Evolutionary conservation across 2,888 invertebrate genomes (phyloP), one percentile per base, ranked within the genome.

Genomic region (Perdita meconis): DNA sequence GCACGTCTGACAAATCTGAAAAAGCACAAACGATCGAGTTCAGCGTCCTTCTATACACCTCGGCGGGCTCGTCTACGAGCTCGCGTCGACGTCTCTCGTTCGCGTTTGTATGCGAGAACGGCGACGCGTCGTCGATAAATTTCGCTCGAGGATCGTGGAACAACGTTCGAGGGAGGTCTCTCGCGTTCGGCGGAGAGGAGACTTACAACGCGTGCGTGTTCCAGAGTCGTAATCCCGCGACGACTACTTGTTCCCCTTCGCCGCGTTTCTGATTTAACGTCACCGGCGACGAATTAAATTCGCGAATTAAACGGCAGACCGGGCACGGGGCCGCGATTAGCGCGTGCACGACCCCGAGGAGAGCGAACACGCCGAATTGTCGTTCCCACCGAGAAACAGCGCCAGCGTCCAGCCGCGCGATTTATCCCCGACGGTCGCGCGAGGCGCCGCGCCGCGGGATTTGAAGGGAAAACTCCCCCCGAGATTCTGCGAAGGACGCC

Each of bases 1-100:
- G 95, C 12, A 95, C 95, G 91, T 97, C 97, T 90, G 96, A 96
- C 89, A 97, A 92, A 91, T 97, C 97, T 94, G 94, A 88, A 94
- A 83, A 30, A 30, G 6, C n/a, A 2, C 6, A 44, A 10, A 16
- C 1, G 2, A 4, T 26, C 24, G 6, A 8, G 3, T 40, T 12
- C 19, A 10, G 13, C 12, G 6, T 60, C 1, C 3, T 36, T 44
- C 16, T 2, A 3, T 16, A 22, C 12, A 19, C 6, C 44, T 5
- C 0, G 42, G 47, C 6, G 8, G 10, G 8, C 26, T 38, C 44
- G 53, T 42, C 55, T 56, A 65, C 55, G 44, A 65, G 26, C 44
- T 13, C 40, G 4, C 16, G 6, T 19, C 13, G 3, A 2, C 19
- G 36, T 36, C 74, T 56, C 64, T 78, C 65, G 61, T 24, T 19